Evolutionary conservation across 1,140 invertebrate genomes (phyloP).

Genomic region (Diachasma alloeum): DNA sequence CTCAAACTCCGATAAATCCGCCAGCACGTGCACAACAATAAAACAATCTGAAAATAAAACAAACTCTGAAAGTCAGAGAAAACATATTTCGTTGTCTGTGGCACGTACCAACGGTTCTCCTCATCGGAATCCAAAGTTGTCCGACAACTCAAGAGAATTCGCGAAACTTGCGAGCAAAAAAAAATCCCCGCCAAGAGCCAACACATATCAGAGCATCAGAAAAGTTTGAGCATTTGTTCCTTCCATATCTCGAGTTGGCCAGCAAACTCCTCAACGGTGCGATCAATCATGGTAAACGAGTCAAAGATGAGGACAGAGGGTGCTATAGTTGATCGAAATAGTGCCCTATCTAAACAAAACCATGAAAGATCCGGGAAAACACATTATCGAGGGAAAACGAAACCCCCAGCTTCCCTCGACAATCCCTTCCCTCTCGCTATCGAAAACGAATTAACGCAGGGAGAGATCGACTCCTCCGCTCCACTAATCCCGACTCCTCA

Average conservation of each 20-base stretch:
- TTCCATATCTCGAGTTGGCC: neutral
- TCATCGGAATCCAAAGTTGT: neutral
- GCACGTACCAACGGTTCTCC: neutral
- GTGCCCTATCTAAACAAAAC: neutral
- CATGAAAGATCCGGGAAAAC: neutral
- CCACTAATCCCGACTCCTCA: too few relatives aligned
- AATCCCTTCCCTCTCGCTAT: neutral
- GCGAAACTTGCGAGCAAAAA: neutral
- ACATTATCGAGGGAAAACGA: neutral
- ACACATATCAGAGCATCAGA: neutral
- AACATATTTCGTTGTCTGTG: neutral
- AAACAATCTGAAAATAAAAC: neutral
- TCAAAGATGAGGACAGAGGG: neutral
- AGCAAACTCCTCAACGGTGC: constrained; percentile 11
- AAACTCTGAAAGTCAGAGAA: neutral
- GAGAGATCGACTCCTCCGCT: too few relatives aligned
- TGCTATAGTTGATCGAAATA: neutral
- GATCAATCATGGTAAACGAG: constrained; percentile 27
- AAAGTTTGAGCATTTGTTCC: constrained; percentile 6
- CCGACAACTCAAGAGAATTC: neutral
- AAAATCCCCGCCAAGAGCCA: neutral
- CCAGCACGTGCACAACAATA: neutral
- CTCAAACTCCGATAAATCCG: neutral
- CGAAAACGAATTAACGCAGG: neutral
- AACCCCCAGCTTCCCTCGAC: neutral